A percentile compares a stretch with the other conserved stretches of the same genome.
Conservation (phyloP, 2,113 vertebrate species). For the Platycercus adscitus region DNA sequence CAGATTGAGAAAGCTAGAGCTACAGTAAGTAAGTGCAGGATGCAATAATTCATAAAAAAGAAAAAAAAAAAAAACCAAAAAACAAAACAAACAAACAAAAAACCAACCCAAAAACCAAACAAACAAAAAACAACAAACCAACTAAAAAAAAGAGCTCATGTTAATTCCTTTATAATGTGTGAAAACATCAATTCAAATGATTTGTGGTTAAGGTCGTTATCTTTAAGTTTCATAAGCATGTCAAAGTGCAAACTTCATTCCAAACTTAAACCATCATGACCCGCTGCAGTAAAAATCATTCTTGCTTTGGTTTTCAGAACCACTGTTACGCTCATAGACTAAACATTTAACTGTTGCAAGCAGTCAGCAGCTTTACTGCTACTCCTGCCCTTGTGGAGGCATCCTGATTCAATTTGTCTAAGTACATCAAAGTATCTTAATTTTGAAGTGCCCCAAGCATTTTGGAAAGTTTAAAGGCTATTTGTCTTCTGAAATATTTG, state of each 20-base stretch:
- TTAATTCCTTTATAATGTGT: constrained; percentile 38
- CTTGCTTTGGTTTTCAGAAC: constrained; percentile 55
- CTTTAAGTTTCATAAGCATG: constrained; percentile 53
- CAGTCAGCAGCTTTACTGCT: constrained; percentile 75
- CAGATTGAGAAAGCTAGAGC: neutral
- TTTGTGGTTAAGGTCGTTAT: constrained; percentile 56
- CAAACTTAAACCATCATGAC: constrained; percentile 67
- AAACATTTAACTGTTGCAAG: constrained; percentile 74
- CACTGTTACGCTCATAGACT: constrained; percentile 73
- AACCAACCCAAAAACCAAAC: too few relatives aligned
- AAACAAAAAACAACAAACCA: too few relatives aligned
- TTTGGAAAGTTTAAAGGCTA: constrained; percentile 75
- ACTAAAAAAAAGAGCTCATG: neutral
- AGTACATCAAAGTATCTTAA: constrained; percentile 75
- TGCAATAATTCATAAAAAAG: neutral
- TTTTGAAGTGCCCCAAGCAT: constrained; percentile 71
- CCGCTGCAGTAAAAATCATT: constrained; percentile 75
- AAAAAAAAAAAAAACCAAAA: too few relatives aligned
- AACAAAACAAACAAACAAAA: too few relatives aligned
- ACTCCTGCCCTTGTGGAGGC: constrained; percentile 53
- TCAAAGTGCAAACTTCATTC: constrained; percentile 38
- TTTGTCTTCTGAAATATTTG: constrained; percentile 71
- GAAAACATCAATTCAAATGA: constrained; percentile 55
- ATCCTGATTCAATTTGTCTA: constrained; percentile 79
- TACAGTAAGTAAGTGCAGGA: neutral